Conservation (phyloP, 2,797 vertebrate genomes). For the Limnodromus scolopaceus region DNA sequence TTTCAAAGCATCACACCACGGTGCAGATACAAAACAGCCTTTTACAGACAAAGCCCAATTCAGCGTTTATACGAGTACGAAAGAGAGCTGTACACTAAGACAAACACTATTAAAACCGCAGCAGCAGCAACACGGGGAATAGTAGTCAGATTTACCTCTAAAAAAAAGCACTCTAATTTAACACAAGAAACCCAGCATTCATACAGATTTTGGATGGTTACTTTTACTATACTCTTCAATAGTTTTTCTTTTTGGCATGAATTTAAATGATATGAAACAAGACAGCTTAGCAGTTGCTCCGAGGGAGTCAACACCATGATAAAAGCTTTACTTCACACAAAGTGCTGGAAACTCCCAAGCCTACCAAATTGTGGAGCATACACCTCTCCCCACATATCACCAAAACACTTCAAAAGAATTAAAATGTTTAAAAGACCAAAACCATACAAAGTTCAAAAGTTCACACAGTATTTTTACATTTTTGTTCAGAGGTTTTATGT, state of each 20-base stretch:
- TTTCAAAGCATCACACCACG: neutral
- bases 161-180: neutral
- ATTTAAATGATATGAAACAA: conserved; percentile 6
- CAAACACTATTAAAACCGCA: neutral
- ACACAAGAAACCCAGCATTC: neutral
- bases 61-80: neutral
- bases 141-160: neutral
- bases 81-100: neutral
- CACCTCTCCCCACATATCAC: neutral
- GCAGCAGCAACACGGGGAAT: neutral
- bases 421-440: neutral
- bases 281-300: conserved; percentile 9
- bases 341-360: neutral
- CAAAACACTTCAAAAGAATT: neutral
- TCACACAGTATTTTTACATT: neutral
- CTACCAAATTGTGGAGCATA: neutral
- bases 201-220: neutral
- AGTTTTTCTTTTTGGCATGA: neutral
- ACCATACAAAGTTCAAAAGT: rapidly evolving
- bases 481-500: neutral
- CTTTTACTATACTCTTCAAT: conserved; percentile 5
- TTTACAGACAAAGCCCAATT: neutral
- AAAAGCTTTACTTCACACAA: neutral
- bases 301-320: neutral
- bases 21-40: neutral